Percentiles rank a stretch among this genome's conserved stretches.
Conservation (phyloP, 2,888 invertebrate species). For the Morinoia aosen region DNA sequence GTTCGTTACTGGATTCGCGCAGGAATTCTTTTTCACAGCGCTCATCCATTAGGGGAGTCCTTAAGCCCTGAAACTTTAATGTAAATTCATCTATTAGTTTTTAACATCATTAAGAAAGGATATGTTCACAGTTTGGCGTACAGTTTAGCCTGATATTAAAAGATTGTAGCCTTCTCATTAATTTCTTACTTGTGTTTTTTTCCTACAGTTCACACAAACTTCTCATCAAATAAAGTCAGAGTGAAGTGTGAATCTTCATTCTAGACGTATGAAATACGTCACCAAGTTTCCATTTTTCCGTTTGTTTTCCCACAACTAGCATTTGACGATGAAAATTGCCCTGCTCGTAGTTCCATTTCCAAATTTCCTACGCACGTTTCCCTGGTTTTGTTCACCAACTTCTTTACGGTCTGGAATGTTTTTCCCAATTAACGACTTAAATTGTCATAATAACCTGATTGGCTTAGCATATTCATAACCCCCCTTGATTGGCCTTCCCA, state of each 20-base stretch:
- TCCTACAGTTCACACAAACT: background rate
- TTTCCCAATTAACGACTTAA: background rate
- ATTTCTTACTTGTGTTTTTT: background rate
- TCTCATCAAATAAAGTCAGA: background rate
- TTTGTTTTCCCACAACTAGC: background rate
- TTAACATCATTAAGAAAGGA: no score
- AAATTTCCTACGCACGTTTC: background rate
- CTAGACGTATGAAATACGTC: background rate
- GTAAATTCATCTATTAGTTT: no score
- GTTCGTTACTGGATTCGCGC: no score
- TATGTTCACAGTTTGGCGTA: no score
- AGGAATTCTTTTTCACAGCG: no score
- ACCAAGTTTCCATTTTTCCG: background rate
- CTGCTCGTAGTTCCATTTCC: background rate
- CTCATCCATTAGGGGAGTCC: no score
- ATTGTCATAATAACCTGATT: constrained; percentile 49
- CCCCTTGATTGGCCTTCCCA: background rate
- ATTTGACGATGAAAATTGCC: background rate
- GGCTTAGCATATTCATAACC: constrained; percentile 41
- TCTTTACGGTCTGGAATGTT: constrained; percentile 1
- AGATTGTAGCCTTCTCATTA: background rate
- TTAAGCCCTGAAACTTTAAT: no score
- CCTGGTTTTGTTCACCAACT: background rate
- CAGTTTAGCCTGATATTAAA: no score
- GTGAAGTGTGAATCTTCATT: background rate